Base-by-base conservation (phyloP, 2,113 vertebrate species). In the Petrocephalus microphthalmus region DNA sequence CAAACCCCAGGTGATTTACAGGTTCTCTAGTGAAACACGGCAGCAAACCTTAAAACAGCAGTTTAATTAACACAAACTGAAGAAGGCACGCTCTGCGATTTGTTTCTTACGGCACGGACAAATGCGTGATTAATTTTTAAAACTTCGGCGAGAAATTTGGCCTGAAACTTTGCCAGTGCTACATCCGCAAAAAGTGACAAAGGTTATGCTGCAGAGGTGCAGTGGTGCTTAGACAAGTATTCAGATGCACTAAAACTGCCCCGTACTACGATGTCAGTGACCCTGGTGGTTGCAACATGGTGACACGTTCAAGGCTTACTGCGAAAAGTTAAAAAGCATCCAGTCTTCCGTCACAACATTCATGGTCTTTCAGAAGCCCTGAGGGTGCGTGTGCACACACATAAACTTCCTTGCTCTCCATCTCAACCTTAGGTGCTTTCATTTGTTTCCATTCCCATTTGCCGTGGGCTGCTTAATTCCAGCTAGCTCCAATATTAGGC, bases 401-500 rank as follows among this genome's bases (percentile, higher is more conserved):
- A 90, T 85, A 85, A 90, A 88, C 82, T 87, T 20, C 88, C 88
- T 86, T 64, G 90, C 88, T 84, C 87, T 87, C 82, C 90, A 93
- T 95, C 93, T 94, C 94, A 95, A 96, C 95, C 95, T 94, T 92
- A 95, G 95, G 95, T 96, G 95, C 94, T 95, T 97, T 96, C 94
- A 97, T 96, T 96, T 96, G 94, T 95, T 96, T 96, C 96, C 95
- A 94, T 96, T 96, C 95, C 95, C 53, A 95, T 94, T 94, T 94
- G 95, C 96, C 95, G 93, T 95, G 93, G 95, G 96, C 96, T 95
- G 60, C 60, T 94, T 94, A 89, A 95, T 95, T 97, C 95, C 94
- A 96, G 96, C 94, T 95, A 97, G 96, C 96, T 95, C 95, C 96
- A 97, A 97, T 97, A 97, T 97, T 97, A 97, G 96, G 96, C 96